Base-by-base conservation (phyloP, 2,113 vertebrate genomes). In the Leptocoma aspasia region DNA sequence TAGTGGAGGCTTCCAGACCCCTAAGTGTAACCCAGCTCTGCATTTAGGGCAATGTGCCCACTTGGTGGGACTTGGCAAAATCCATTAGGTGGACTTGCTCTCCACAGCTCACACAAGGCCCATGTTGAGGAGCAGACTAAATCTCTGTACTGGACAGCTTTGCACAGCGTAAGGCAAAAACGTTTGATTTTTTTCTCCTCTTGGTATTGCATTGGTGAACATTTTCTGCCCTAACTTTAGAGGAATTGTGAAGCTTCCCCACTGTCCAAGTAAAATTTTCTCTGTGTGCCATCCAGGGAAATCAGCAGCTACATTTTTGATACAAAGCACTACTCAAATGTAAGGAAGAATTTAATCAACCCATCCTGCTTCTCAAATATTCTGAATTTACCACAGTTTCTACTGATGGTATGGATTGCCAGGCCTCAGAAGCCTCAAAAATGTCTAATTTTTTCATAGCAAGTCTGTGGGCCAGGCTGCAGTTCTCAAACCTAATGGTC, bases 401-500 rank as follows among this genome's bases (percentile, higher is more conserved):
- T 71, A 73, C 44, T 50, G 71, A 73, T 83, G 39, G 50, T 86
- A 73, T 6, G 35, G 39, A 63, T 63, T 90, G 23, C 79, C 86
- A 95, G 90, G 68, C 82, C 90, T 90, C 86, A 86, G 76, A 95
- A 94, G 50, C 95, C 92, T 95, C 95, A 95, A 94, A 93, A 94
- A 94, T 92, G 68, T 81, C 23, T 73, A 5, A 26, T 57, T 86
- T 94, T 92, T 85, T 94, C 59, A 37, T 15, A 80, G 33, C 54
- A 63, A 60, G 39, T 41, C 30, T 60, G 70, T 80, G 82, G 70
- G 30, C 60, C 79, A 64, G 27, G 31, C 61, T 91, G n/a, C 44
- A 86, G 30, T 28, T 50, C 82, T 88, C 75, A 92, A 61, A 70
- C 63, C 37, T 70, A 37, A 78, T 61, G 27, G 20, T 80, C 84